Evolutionary conservation across 1,140 invertebrate genomes (phyloP).

Genomic region (Berghia stephanieae): DNA sequence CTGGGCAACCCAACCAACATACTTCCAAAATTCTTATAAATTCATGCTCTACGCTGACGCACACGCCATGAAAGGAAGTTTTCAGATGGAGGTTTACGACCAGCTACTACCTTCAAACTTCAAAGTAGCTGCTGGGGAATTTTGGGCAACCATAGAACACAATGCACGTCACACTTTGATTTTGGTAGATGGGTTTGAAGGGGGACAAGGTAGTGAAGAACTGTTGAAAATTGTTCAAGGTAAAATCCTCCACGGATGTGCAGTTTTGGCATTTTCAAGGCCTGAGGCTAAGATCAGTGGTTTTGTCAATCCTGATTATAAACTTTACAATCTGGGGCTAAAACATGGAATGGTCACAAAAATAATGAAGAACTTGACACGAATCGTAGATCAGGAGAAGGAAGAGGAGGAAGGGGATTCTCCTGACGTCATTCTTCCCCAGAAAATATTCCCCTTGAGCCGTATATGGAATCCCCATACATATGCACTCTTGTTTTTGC

Average conservation of each 20-base stretch:
- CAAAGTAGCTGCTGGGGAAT: constrained; percentile 42
- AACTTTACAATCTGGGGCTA: constrained; percentile 49
- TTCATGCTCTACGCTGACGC: constrained; percentile 47
- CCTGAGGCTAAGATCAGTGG: constrained; percentile 36
- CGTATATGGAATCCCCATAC: no score
- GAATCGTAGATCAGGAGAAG: no score
- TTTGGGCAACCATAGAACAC: constrained; percentile 47
- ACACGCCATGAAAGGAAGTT: constrained; percentile 31
- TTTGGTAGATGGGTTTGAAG: constrained; percentile 51
- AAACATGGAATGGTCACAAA: no score
- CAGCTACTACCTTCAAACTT: constrained; percentile 35
- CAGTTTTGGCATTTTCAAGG: constrained; percentile 41
- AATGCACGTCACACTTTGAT: constrained; percentile 44
- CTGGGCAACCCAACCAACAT: constrained; percentile 47
- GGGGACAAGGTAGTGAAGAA: constrained; percentile 32
- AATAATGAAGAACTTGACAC: no score
- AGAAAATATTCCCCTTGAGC: no score
- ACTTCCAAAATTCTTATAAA: constrained; percentile 43
- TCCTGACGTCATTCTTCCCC: no score
- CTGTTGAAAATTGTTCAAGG: constrained; percentile 40
- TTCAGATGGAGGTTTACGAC: background rate
- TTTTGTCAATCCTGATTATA: constrained; percentile 42
- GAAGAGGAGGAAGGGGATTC: background rate
- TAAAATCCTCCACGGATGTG: constrained; percentile 34
- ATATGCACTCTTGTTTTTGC: constrained; percentile 34